Base-by-base conservation (phyloP, 2,797 vertebrate species). In the Semaprochilodus insignis region DNA sequence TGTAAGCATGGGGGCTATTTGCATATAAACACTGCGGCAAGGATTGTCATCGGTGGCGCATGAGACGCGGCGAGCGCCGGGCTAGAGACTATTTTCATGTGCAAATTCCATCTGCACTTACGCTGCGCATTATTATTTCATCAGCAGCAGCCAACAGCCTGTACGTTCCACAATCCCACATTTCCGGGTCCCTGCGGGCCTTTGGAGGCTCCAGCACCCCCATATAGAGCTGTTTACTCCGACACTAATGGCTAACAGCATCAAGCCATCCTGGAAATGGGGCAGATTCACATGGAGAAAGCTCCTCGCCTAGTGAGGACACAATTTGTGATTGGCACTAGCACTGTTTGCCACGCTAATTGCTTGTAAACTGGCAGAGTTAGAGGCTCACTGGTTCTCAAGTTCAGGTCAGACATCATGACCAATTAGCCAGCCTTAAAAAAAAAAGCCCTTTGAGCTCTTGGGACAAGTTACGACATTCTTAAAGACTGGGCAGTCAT, bases 81-180 rank as follows among this genome's bases (percentile, higher is more conserved):
- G 74, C 31, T 87, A 87, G 81, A 89, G 90, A 89, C 86, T 90
- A 94, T 95, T 94, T 94, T 94, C 93, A 95, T 95, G 94, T 95
- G 94, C 93, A 95, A 94, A 95, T 95, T 94, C 91, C 91, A 93
- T 90, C 93, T 90, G 89, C 82, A 82, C 91, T 88, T 92, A 83
- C 91, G 89, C 89, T 36, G 84, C 81, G 88, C 93, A 93, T 94
- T 94, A 94, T 95, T 95, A 95, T 94, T 95, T 94, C 92, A 95
- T 95, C 92, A 94, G 91, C 67, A 84, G 88, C 44, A 80, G 85
- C 88, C 91, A 90, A 88, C 87, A 82, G 55, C 83, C 90, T 88
- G 85, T 87, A 82, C 81, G 85, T 88, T 91, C 89, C 91, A 89
- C 88, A 90, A 89, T 91, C 90, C 89, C 77, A 75, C 65, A 83